These are phyloP conservation scores for Salvator merianae DNA, from an alignment of 2,113 vertebrate species.

Conservation along the genomic window DNA sequence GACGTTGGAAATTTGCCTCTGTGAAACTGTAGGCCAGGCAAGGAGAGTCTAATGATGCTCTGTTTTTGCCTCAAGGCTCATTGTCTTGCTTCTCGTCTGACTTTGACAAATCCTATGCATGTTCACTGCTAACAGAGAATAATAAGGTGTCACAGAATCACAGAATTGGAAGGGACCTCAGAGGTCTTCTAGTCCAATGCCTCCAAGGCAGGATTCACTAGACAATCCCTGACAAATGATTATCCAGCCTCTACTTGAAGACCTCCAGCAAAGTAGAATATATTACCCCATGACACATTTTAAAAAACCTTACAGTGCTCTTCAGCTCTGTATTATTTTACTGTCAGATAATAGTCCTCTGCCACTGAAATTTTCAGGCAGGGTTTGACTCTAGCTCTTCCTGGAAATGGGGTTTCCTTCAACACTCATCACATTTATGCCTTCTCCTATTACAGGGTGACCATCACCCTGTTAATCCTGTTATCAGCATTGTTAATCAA, in stretches of 20 bases:
- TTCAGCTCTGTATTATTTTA: too few species aligned
- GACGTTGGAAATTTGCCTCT: background rate
- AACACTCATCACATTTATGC: background rate
- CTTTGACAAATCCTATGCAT: background rate
- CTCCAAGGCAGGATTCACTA: too few species aligned
- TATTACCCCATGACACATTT: too few species aligned
- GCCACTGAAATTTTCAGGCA: background rate
- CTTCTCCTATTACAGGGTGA: background rate
- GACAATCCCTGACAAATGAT: too few species aligned
- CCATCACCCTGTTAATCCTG: too few species aligned
- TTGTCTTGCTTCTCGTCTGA: background rate
- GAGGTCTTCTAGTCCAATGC: too few species aligned
- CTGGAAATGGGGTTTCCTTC: background rate
- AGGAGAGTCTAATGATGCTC: background rate
- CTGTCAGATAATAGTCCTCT: background rate
- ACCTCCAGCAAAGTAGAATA: too few species aligned
- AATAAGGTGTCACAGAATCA: background rate
- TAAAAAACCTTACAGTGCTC: too few species aligned
- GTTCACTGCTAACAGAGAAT: background rate
- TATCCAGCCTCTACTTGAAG: too few species aligned
- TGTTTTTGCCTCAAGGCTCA: background rate
- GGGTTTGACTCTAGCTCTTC: too few species aligned
- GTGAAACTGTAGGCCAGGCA: background rate
- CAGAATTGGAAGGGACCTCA: background rate
- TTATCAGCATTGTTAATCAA: too few species aligned